Evolutionary conservation across 1,140 invertebrate genomes (phyloP).

Genomic region (Ooceraea biroi): DNA sequence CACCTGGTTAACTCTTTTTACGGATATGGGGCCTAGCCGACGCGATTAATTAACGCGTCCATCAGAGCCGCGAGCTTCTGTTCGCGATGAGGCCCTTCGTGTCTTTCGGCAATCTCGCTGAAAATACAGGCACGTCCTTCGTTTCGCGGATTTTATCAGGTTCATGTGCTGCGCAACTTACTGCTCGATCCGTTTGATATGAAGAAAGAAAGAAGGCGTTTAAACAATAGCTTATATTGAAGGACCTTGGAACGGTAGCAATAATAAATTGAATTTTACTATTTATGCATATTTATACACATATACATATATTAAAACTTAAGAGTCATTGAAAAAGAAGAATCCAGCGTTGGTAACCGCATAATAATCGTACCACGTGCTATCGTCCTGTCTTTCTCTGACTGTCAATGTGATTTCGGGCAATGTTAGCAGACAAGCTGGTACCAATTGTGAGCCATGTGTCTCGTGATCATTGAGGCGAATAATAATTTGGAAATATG

Average conservation of each 20-base stretch:
- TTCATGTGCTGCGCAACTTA: neutral
- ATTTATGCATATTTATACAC: neutral
- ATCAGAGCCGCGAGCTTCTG: neutral
- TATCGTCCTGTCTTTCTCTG: slow-evolving; percentile 2
- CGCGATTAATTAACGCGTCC: neutral
- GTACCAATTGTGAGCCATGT: slow-evolving; percentile 62
- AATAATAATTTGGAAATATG: slow-evolving; percentile 83
- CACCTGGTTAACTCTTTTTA: slow-evolving; percentile 51
- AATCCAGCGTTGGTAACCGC: neutral
- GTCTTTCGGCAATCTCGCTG: neutral
- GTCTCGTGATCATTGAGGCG: slow-evolving; percentile 75
- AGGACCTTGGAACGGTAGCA: too few species aligned
- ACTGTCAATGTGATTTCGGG: slow-evolving; percentile 13
- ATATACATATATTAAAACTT: neutral
- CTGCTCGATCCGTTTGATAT: neutral
- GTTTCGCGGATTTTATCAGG: neutral
- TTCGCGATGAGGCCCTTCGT: slow-evolving; percentile 13
- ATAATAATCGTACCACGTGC: neutral
- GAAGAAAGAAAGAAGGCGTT: neutral
- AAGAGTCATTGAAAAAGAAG: neutral
- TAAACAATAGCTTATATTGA: neutral
- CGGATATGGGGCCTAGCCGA: neutral
- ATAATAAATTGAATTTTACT: neutral
- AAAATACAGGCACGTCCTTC: neutral
- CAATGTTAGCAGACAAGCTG: slow-evolving; percentile 41